These are phyloP conservation scores for Camponotus pennsylvanicus DNA, from an alignment of 1,140 invertebrate species.

Conservation along the genomic window DNA sequence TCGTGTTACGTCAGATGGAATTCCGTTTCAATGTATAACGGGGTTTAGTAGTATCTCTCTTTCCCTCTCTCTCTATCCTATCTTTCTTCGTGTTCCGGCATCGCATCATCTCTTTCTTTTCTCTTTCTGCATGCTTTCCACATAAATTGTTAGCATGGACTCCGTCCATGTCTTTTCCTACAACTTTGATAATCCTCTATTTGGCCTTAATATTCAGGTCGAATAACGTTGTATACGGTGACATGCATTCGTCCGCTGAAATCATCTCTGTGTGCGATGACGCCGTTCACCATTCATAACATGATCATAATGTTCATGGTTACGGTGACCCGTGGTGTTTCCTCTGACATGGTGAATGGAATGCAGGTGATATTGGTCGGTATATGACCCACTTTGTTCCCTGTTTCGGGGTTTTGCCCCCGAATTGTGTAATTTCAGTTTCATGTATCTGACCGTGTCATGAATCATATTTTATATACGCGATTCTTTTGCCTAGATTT, in stretches of 20 bases:
- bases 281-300: constrained; percentile 37
- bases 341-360: constrained; percentile 63
- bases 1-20: constrained; percentile 64
- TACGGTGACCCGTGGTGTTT: constrained; percentile 55
- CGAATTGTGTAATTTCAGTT: constrained; percentile 57
- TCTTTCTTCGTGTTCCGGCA: constrained; percentile 21
- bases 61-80: not conserved
- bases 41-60: constrained; percentile 52
- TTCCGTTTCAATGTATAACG: constrained; percentile 69
- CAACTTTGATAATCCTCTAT: constrained; percentile 68
- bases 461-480: not conserved
- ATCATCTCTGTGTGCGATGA: constrained; percentile 10
- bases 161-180: constrained; percentile 54
- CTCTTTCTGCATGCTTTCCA: constrained; percentile 18
- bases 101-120: constrained; percentile 42
- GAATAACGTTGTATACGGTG: constrained; percentile 21
- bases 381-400: constrained; percentile 71
- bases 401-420: constrained; percentile 50
- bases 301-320: constrained; percentile 33
- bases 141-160: not conserved
- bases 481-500: not conserved
- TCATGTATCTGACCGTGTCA: not conserved
- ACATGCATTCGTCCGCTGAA: not conserved
- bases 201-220: constrained; percentile 77
- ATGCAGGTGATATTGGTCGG: constrained; percentile 55